phyloP scores from a whole-genome alignment of 2,113 vertebrate species.

The Corydoras maculifer region DNA sequence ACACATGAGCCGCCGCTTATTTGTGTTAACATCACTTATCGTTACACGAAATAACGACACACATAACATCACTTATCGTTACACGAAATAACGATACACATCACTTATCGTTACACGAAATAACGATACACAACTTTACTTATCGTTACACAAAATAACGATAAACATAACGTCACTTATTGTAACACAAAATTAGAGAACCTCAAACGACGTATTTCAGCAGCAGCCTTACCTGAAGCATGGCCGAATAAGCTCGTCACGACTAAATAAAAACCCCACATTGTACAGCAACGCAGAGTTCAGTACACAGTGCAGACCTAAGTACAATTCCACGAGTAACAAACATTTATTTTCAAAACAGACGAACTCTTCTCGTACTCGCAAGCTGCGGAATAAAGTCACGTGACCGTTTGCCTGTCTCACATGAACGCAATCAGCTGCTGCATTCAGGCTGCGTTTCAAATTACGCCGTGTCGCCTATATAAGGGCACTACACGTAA shows the following conservation, averaged over 20 bases:
- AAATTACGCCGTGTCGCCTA: neutral
- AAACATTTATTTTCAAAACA: neutral
- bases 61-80: no score
- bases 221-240: constrained; percentile 20
- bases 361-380: neutral
- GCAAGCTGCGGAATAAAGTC: neutral
- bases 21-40: no score
- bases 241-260: constrained; percentile 40
- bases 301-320: no score
- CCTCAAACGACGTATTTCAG: no score
- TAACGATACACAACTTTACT: no score
- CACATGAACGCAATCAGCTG: constrained; percentile 35
- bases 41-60: no score
- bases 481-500: neutral
- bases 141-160: no score
- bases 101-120: no score
- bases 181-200: no score
- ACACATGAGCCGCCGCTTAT: neutral
- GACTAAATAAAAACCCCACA: constrained; percentile 36
- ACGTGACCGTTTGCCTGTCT: neutral
- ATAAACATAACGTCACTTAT: no score
- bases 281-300: neutral
- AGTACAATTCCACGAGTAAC: no score
- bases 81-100: no score
- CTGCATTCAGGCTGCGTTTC: neutral